Base-by-base conservation (phyloP, 2,113 vertebrate genomes). In the Argyrosomus japonicus region DNA sequence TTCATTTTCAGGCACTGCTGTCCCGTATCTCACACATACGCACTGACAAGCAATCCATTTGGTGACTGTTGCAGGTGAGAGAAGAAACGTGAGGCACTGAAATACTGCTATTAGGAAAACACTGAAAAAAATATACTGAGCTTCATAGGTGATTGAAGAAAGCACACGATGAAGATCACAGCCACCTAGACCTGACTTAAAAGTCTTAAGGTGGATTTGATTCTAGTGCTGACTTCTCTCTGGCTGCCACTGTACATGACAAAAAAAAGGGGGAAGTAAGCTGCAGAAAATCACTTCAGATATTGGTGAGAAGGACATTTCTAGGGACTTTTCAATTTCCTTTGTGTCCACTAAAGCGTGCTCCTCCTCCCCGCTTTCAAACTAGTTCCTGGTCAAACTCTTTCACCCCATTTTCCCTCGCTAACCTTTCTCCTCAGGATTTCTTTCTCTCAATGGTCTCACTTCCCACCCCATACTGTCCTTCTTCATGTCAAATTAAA, bases 401-500 rank as follows among this genome's bases (percentile, higher is more conserved):
- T 50, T 73, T 75, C 84, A 78, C 71, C 68, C 79, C 61, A 60
- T 61, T 76, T 77, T 72, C 75, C 60, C 73, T 83, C 58, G 40
- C 71, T 71, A 62, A 69, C 81, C 82, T 73, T 80, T 86, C 84
- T 78, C 27, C 74, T 83, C 76, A 45, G 80, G 70, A 90, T 58
- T 77, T 84, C 51, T 60, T 54, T 78, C 68, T 68, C 72, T 88
- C 86, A 56, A 12, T 60, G 86, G 88, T 90, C 86, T 86, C 89
- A 71, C 82, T 85, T 82, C 88, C 84, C 82, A 53, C 81, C 79
- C 69, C 85, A 68, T 91, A 88, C 84, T 92, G 93, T 94, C 93
- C 88, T 91, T 93, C 90, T 86, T 92, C 91, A 25, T 94, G 95
- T 96, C 94, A 95, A 94, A 94, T 94, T 94, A 94, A 95, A 95